These are phyloP conservation scores for Zoanthus solanderi DNA, from an alignment of 92 coral and sea anemone species.

Conservation along the genomic window DNA sequence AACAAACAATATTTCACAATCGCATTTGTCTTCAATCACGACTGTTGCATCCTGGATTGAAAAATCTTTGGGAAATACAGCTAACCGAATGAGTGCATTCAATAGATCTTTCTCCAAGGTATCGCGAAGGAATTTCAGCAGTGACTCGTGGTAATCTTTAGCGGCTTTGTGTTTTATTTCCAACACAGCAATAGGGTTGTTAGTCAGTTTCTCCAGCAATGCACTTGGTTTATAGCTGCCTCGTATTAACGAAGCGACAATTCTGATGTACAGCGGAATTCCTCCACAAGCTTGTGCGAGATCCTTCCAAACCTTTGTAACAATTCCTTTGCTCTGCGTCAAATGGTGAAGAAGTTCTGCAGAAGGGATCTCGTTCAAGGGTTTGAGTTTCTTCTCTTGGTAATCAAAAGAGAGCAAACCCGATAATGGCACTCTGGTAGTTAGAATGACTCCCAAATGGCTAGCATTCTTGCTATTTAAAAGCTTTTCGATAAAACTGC, in stretches of 20 bases:
- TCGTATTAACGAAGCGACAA: constrained; percentile 68
- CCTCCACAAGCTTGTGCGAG: constrained; percentile 74
- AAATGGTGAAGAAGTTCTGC: constrained; percentile 8
- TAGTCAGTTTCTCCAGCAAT: constrained; percentile 48
- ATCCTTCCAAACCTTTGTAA: background rate
- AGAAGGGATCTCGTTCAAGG: background rate
- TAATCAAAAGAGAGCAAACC: constrained; percentile 15
- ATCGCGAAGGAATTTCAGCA: constrained; percentile 60
- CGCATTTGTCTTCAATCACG: constrained; percentile 45
- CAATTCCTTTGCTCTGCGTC: background rate
- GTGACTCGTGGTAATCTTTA: constrained; percentile 2
- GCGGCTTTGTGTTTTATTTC: constrained; percentile 37
- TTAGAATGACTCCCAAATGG: constrained; percentile 59
- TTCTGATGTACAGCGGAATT: constrained; percentile 62
- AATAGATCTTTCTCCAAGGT: constrained; percentile 51
- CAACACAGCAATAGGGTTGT: constrained; percentile 56
- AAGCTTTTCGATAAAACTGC: constrained; percentile 47
- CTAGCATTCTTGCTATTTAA: constrained; percentile 47
- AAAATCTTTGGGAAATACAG: constrained; percentile 74
- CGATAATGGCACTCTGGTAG: constrained; percentile 54
- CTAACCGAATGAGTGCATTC: constrained; percentile 56
- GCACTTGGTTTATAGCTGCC: constrained; percentile 7
- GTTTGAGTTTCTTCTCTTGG: background rate
- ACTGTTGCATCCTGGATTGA: constrained; percentile 66
- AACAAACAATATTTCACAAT: constrained; percentile 13